Evolutionary conservation across 1,140 invertebrate species (phyloP), one percentile per base, ranked within the genome.

Genomic region (Nasonia vitripennis): DNA sequence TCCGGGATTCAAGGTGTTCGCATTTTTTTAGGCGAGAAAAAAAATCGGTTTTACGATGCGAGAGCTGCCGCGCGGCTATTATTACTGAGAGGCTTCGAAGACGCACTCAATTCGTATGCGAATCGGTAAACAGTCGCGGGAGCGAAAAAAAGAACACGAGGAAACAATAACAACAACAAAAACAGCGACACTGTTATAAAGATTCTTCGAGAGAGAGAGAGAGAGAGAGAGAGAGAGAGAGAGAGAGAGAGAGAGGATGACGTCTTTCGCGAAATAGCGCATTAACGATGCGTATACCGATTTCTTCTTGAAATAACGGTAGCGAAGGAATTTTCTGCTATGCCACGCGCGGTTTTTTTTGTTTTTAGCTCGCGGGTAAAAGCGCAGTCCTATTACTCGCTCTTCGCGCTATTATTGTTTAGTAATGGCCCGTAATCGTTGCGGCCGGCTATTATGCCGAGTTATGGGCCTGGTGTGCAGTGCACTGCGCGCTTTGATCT

Each of bases 321-420:
- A 62, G 55, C 55, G 20, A 62, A 62, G 20, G 20, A 62, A 62
- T 62, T 20, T n/a, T 62, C 55, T 62, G 4, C 17, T 62, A 5
- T 55, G 4, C 51, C 51, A 27, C 27, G 23, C 23, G 55, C 20
- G 55, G 34, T 37, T 37, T 11, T 45, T 45, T 45, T 1, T 45
- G 6, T 45, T 9, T 45, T 45, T 45, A 4, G 1, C 51, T 55
- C 51, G 23, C 20, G 68, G 10, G 68, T 0, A 27, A 23, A 70
- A 10, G 2, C 5, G 2, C 5, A 62, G 17, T 62, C 41, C 55
- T 62, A 37, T 27, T 37, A 37, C 34, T 37, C 27, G 27, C 55
- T 62, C 7, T 62, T 62, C 55, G 14, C 55, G 55, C 55, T 62
- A 34, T 71, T 71, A 71, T 71, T 71, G 70, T 71, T 71, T 71